phyloP scores from a whole-genome alignment of 2,888 invertebrate species.

The Sminthurides aquaticus region DNA sequence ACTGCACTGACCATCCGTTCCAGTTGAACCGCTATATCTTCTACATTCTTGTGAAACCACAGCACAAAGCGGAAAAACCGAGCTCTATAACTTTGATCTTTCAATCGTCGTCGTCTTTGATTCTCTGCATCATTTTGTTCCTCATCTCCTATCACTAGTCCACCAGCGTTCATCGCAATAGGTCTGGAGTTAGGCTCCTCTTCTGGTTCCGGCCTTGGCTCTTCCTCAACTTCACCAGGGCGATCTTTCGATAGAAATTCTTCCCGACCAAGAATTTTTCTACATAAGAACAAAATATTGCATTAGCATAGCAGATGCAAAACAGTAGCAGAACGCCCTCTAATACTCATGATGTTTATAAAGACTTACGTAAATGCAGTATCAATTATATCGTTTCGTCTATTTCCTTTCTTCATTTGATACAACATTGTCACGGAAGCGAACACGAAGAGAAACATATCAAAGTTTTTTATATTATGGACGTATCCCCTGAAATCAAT shows the following conservation, averaged over 20 bases:
- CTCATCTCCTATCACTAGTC: slow-evolving; percentile 28
- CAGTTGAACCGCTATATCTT: slow-evolving; percentile 42
- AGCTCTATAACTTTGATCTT: slow-evolving; percentile 38
- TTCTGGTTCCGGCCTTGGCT: slow-evolving; percentile 15
- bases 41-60: slow-evolving; percentile 41
- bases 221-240: slow-evolving; percentile 19
- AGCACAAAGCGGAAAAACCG: slow-evolving; percentile 40
- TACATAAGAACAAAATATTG: slow-evolving; percentile 13
- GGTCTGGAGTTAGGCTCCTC: slow-evolving; percentile 23
- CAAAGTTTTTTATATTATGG: slow-evolving; percentile 40
- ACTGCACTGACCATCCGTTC: slow-evolving; percentile 42
- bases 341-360: too few relatives aligned
- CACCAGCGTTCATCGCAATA: slow-evolving; percentile 24
- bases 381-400: slow-evolving; percentile 36
- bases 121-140: slow-evolving; percentile 26
- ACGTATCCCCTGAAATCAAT: slow-evolving; percentile 37
- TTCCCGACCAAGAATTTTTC: slow-evolving; percentile 41
- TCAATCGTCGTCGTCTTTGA: slow-evolving; percentile 22
- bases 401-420: slow-evolving; percentile 41
- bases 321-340: too few relatives aligned
- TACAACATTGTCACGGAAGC: slow-evolving; percentile 38
- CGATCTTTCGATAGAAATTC: slow-evolving; percentile 32
- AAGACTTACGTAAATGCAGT: slow-evolving; percentile 37
- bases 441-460: slow-evolving; percentile 36
- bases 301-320: neutral